phyloP scores from a whole-genome alignment of 2,113 vertebrate species.

The Leptobrachium ailaonicum region DNA sequence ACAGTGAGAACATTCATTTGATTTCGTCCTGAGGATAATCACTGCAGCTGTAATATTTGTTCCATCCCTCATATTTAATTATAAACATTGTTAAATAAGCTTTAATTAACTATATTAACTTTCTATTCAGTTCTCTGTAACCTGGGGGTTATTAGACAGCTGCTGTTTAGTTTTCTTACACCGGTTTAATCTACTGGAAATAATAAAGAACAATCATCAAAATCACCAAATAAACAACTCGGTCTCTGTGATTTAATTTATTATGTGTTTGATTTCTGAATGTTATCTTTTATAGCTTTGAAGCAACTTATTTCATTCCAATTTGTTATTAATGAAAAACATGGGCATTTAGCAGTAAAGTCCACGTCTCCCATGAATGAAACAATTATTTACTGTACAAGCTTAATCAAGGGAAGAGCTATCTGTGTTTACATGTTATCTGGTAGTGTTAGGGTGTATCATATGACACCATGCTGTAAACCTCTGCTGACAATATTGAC shows the following conservation, averaged over 20 bases:
- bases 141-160: background rate
- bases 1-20: too few relatives aligned
- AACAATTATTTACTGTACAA: background rate
- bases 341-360: conserved; percentile 1
- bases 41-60: too few relatives aligned
- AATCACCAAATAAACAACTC: background rate
- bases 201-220: background rate
- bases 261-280: conserved; percentile 13
- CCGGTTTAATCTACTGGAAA: background rate
- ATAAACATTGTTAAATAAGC: too few relatives aligned
- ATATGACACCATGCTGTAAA: background rate
- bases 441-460: background rate
- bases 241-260: conserved; percentile 8
- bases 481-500: background rate
- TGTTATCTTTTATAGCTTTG: conserved; percentile 15
- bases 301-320: background rate
- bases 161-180: background rate
- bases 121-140: background rate
- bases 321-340: background rate
- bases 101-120: too few relatives aligned
- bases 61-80: too few relatives aligned
- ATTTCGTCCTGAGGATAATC: too few relatives aligned
- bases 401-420: background rate
- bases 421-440: conserved; percentile 12
- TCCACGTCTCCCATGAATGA: background rate